A percentile compares a stretch with the other conserved stretches of the same genome.
phyloP scores from a whole-genome alignment of 2,797 vertebrate genomes.

The Carduelis carduelis region DNA sequence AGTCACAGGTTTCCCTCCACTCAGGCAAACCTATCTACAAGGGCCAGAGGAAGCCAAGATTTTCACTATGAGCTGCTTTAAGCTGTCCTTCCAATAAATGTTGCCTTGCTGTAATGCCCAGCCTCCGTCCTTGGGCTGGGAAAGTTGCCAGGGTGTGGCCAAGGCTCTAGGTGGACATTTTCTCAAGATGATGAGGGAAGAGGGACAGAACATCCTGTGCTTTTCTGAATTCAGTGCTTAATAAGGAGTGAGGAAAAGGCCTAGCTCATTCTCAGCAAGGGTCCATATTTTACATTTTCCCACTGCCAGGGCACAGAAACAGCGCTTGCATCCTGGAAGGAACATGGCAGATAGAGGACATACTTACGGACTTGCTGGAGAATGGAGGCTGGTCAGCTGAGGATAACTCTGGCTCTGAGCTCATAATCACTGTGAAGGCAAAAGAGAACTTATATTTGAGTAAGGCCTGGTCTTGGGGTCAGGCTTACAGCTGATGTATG shows the following conservation, averaged over 20 bases:
- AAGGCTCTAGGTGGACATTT: not conserved
- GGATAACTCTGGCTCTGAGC: not conserved
- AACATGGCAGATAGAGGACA: not conserved
- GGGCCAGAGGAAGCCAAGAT: not conserved
- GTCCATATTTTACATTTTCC: not conserved
- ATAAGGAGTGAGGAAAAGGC: not conserved
- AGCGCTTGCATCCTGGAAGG: not conserved
- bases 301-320: not conserved
- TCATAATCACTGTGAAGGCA: not conserved
- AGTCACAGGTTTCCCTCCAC: not conserved
- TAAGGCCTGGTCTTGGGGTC: not conserved
- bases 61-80: not conserved
- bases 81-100: constrained; percentile 8
- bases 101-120: not conserved
- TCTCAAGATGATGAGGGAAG: not conserved
- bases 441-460: not conserved
- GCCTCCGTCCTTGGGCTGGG: constrained; percentile 10
- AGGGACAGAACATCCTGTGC: not conserved
- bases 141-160: constrained; percentile 16
- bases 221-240: not conserved
- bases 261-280: not conserved
- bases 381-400: not conserved
- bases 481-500: not conserved
- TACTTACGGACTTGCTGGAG: not conserved
- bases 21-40: not conserved